A percentile compares a stretch with the other conserved stretches of the same genome.
Evolutionary conservation across 2,113 vertebrate genomes (phyloP).

Genomic region (Mystacornis crossleyi): DNA sequence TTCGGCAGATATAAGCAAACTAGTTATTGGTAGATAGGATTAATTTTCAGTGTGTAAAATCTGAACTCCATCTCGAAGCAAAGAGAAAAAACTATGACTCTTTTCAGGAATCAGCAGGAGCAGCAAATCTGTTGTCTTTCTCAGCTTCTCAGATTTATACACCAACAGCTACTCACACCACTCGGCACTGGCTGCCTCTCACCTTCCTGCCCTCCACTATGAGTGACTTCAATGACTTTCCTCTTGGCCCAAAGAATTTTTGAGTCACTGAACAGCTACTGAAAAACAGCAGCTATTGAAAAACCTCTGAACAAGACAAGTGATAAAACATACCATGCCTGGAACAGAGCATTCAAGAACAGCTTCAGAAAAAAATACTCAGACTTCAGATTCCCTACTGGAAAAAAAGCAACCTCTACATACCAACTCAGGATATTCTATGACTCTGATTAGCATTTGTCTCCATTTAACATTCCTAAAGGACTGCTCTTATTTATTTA

Average conservation of each 20-base stretch:
- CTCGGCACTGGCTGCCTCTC: background rate
- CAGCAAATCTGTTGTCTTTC: background rate
- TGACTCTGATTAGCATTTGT: background rate
- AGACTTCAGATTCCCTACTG: background rate
- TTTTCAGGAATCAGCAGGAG: background rate
- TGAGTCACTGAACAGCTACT: background rate
- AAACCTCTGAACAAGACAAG: too few species aligned
- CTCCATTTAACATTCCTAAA: background rate
- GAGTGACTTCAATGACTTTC: background rate
- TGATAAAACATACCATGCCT: background rate
- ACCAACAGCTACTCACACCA: background rate
- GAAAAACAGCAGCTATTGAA: background rate
- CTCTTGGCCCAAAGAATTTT: background rate
- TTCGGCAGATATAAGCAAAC: background rate
- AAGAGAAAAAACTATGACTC: background rate
- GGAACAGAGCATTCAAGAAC: background rate
- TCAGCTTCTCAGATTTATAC: background rate
- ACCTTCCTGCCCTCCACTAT: background rate
- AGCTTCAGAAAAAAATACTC: background rate
- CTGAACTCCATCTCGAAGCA: background rate
- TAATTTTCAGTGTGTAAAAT: background rate
- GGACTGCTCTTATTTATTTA: background rate
- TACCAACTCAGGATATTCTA: background rate
- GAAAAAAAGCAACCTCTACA: background rate
- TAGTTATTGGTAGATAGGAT: background rate